phyloP scores from a whole-genome alignment of 2,888 invertebrate genomes.

The Hypomecis punctinalis region DNA sequence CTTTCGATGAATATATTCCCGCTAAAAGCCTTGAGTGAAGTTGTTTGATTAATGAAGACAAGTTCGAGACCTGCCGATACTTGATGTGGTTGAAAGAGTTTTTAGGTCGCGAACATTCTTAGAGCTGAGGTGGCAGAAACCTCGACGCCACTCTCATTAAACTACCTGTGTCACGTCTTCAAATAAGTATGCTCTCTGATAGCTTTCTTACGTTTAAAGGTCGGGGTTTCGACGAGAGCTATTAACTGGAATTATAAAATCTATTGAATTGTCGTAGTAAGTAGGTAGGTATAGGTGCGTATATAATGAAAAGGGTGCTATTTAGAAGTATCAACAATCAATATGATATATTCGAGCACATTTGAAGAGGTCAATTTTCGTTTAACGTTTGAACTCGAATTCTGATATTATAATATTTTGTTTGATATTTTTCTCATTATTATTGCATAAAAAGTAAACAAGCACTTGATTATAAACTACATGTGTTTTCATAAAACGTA shows the following conservation, averaged over 20 bases:
- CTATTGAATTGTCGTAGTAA: not conserved
- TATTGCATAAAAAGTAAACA: too few species aligned
- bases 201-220: slow-evolving; percentile 17
- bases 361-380: too few species aligned
- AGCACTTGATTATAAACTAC: too few species aligned
- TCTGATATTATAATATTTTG: too few species aligned
- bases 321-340: too few species aligned
- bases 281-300: not conserved
- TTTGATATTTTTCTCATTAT: too few species aligned
- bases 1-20: slow-evolving; percentile 46
- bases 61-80: slow-evolving; percentile 69
- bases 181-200: slow-evolving; percentile 49
- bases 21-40: slow-evolving; percentile 54
- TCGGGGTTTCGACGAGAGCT: not conserved
- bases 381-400: too few species aligned
- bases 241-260: not conserved
- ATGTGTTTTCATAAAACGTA: too few species aligned
- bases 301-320: not conserved
- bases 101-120: slow-evolving; percentile 74
- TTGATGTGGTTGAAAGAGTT: slow-evolving; percentile 66
- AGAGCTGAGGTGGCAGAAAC: slow-evolving; percentile 55
- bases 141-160: slow-evolving; percentile 61
- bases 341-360: too few species aligned
- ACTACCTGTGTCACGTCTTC: slow-evolving; percentile 59
- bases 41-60: slow-evolving; percentile 73